These are phyloP conservation scores for Neotragus pygmaeus DNA, from an alignment of 2,113 vertebrate genomes.

Conservation along the genomic window DNA sequence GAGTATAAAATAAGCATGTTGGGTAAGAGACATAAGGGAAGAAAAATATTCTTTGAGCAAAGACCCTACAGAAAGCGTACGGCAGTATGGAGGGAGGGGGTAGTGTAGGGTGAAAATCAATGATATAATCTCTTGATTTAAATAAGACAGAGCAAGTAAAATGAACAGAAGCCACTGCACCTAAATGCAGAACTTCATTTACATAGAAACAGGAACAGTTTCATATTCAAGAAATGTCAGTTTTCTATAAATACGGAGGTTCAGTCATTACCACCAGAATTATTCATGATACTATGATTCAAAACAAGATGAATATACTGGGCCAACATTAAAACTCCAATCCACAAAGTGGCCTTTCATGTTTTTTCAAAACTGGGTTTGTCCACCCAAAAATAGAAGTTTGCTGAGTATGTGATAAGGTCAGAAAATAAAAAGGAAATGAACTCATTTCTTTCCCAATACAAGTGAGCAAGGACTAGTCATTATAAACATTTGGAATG, in stretches of 20 bases:
- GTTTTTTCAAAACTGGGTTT: conserved; percentile 43
- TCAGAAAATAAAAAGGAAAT: not conserved
- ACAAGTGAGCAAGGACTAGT: not conserved
- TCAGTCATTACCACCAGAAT: conserved; percentile 72
- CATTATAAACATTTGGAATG: not conserved
- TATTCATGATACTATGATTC: conserved; percentile 67
- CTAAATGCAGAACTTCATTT: conserved; percentile 64
- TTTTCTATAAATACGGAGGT: conserved; percentile 75
- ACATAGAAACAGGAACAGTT: conserved; percentile 66
- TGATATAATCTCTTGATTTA: conserved; percentile 33
- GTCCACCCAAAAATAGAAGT: conserved; percentile 39
- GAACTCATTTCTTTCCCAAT: not conserved
- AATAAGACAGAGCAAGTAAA: conserved; percentile 61
- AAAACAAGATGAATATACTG: conserved; percentile 59
- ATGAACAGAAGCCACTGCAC: conserved; percentile 68
- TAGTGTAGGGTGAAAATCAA: not conserved
- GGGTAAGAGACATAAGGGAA: conserved; percentile 29
- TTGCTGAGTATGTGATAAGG: not conserved
- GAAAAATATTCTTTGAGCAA: not conserved
- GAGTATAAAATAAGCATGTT: conserved; percentile 23
- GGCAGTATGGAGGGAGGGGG: not conserved
- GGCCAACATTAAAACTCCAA: conserved; percentile 38
- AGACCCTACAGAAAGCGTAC: not conserved
- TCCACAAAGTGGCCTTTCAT: conserved; percentile 43
- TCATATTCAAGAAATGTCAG: conserved; percentile 71